Evolutionary conservation across 2,113 vertebrate genomes (phyloP), one percentile per base, ranked within the genome.

Genomic region (Antennarius striatus): DNA sequence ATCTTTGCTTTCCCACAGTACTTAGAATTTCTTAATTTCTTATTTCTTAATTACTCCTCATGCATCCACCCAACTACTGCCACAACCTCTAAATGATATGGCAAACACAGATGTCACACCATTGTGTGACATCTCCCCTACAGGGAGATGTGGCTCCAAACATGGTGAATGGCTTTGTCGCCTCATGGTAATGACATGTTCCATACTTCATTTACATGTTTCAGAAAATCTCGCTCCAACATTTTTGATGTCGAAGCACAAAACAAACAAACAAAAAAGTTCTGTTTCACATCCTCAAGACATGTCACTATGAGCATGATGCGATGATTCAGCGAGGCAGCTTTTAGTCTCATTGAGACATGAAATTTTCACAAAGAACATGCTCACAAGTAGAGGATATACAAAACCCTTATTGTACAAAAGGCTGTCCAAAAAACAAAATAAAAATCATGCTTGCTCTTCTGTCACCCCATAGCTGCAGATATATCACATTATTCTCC

Each of bases 121-220:
- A 40, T 40, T 3, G 39, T 40, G 39, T n/a, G n/a, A n/a, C n/a
- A n/a, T n/a, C n/a, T n/a, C n/a, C n/a, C n/a, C 40, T 63, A 32
- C 17, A 45, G 53, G 53, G 63, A 59, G 40, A 54, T 39, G 36
- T 17, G 5, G 4, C 52, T 67, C 58, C 69, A 66, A 55, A 46
- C 50, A 45, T 63, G 74, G 78, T 85, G 73, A 80, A 42, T 77
- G 62, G 40, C 51, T 84, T 72, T 72, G 62, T 15, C 0, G 53
- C 42, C 32, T 82, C 46, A 39, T 11, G 40, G 65, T 64, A 71
- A 66, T 16, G 40, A 68, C 0, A n/a, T 55, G 55, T 65, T 80
- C 78, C 60, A 70, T 52, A 70, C 71, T 67, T 64, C 3, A 50
- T 82, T 72, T 46, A 61, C 61, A 73, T 59, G 61, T 57, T 67